Evolutionary conservation across 1,140 invertebrate genomes (phyloP).

Genomic region (Euwallacea similis): DNA sequence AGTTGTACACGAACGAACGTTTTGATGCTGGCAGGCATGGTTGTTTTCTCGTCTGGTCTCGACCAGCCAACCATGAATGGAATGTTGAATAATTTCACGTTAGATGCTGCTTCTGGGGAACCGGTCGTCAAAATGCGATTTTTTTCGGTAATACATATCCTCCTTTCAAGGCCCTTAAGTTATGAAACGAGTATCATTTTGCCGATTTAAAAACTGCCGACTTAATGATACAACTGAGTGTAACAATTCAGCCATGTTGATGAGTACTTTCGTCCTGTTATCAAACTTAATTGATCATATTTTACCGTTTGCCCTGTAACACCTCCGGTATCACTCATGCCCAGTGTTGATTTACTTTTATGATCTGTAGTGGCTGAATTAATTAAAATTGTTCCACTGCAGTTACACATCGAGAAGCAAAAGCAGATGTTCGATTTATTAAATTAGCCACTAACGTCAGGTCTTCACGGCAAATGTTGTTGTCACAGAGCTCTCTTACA

Average conservation of each 20-base stretch:
- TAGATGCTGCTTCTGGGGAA: conserved; percentile 32
- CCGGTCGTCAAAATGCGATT: conserved; percentile 29
- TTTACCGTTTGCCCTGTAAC: background rate
- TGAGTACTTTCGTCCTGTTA: background rate
- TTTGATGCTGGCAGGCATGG: conserved; percentile 23
- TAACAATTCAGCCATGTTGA: background rate
- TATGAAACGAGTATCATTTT: background rate
- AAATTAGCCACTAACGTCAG: background rate
- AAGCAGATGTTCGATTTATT: background rate
- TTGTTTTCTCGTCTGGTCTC: conserved; percentile 12
- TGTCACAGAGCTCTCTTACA: too few species aligned
- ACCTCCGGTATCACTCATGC: background rate
- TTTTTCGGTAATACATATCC: conserved; percentile 15
- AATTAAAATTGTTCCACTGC: background rate
- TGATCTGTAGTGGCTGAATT: background rate
- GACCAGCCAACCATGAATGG: conserved; percentile 34
- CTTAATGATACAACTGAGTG: background rate
- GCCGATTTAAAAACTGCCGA: background rate
- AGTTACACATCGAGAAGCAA: conserved; percentile 3
- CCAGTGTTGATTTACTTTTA: background rate
- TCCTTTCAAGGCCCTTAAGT: conserved; percentile 18
- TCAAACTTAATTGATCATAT: background rate
- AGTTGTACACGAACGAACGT: conserved; percentile 11
- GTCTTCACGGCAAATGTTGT: too few species aligned
- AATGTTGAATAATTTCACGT: conserved; percentile 34